Conservation (phyloP, 2,888 invertebrate genomes). For the Phytoseiulus persimilis region DNA sequence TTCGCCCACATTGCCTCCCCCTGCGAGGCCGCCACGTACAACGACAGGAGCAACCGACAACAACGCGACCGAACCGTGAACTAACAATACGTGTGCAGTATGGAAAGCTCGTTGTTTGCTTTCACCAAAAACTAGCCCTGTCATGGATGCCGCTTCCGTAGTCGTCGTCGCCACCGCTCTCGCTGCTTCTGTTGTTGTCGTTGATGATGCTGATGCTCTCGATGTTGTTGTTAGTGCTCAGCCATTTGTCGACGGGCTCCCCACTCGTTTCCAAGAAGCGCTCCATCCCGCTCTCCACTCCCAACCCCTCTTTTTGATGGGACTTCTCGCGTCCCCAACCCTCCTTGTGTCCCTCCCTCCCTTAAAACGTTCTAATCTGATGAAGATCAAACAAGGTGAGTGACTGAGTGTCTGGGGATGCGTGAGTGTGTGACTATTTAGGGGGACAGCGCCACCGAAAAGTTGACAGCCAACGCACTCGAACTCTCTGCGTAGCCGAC, state of each 20-base stretch:
- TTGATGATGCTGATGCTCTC: not conserved
- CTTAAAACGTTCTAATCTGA: not conserved
- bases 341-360: not conserved
- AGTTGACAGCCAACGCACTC: not conserved
- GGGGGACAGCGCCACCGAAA: not conserved
- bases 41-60: not conserved
- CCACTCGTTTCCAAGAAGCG: not conserved
- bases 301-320: not conserved
- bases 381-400: slow-evolving; percentile 5
- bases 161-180: not conserved
- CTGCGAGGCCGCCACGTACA: not conserved
- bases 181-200: not conserved
- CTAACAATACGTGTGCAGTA: not conserved
- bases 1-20: not conserved
- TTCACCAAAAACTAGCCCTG: not conserved
- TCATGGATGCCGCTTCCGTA: not conserved
- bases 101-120: not conserved
- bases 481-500: not conserved
- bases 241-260: not conserved
- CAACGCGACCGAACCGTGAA: not conserved
- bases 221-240: not conserved
- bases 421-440: not conserved
- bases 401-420: not conserved
- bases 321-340: not conserved
- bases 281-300: not conserved